A percentile compares a stretch with the other conserved stretches of the same genome.
phyloP scores from a whole-genome alignment of 2,888 invertebrate species.

The Folsomia candida region DNA sequence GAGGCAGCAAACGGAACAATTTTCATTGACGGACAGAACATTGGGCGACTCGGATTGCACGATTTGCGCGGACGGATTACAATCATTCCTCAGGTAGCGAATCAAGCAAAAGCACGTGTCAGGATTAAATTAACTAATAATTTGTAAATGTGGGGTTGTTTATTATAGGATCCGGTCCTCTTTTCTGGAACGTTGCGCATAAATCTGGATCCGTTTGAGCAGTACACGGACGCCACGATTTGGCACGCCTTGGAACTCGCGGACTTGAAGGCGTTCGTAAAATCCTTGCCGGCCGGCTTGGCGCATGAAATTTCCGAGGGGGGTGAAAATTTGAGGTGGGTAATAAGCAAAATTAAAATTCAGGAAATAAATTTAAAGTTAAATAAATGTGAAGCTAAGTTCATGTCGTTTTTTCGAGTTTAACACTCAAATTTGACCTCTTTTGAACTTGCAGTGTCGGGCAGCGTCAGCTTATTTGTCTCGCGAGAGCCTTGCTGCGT shows the following conservation, averaged over 20 bases:
- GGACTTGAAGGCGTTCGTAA: slow-evolving; percentile 81
- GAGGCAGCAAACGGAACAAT: slow-evolving; percentile 80
- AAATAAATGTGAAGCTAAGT: too few species aligned
- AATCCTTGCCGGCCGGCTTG: slow-evolving; percentile 72
- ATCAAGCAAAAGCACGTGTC: too few species aligned
- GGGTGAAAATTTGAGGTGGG: slow-evolving; percentile 70
- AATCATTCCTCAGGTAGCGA: slow-evolving; percentile 65
- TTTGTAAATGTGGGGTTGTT: too few species aligned
- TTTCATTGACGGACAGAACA: slow-evolving; percentile 77
- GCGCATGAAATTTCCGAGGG: slow-evolving; percentile 84
- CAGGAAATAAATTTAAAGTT: too few species aligned
- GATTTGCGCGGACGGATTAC: slow-evolving; percentile 78
- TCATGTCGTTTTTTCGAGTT: too few species aligned
- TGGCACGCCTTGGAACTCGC: slow-evolving; percentile 87
- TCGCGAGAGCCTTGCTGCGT: slow-evolving; percentile 54
- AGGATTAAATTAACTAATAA: too few species aligned
- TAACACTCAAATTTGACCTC: slow-evolving; percentile 54
- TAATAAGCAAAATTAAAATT: too few species aligned
- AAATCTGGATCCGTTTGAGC: slow-evolving; percentile 88
- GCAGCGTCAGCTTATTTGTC: slow-evolving; percentile 55
- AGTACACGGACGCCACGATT: slow-evolving; percentile 74
- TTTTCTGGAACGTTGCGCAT: slow-evolving; percentile 87
- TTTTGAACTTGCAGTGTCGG: slow-evolving; percentile 53
- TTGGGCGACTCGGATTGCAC: slow-evolving; percentile 78
- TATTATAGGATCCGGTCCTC: slow-evolving; percentile 93